phyloP scores from a whole-genome alignment of 2,797 vertebrate species.

The Telmatherina bonti region DNA sequence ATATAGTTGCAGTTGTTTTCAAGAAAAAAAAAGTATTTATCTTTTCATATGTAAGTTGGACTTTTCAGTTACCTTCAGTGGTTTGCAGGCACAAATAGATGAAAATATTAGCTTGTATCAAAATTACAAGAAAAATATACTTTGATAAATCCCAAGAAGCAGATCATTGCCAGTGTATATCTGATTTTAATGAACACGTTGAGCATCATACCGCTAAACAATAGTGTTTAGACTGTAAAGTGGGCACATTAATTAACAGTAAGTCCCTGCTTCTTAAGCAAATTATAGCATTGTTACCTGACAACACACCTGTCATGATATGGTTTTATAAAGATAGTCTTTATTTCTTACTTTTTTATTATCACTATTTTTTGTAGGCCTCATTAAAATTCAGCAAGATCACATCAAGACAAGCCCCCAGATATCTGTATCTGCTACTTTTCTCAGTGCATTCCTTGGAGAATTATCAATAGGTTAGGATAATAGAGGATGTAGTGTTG shows the following conservation, averaged over 20 bases:
- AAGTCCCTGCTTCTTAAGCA: not conserved
- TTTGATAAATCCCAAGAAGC: not conserved
- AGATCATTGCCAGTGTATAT: not conserved
- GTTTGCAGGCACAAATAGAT: not conserved
- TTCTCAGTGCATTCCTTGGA: not conserved
- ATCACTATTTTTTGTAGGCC: not conserved
- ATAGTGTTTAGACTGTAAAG: not conserved
- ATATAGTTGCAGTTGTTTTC: too few species aligned
- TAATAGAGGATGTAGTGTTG: not conserved
- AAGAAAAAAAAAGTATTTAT: not conserved
- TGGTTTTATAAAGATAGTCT: not conserved
- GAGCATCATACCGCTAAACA: conserved; percentile 1
- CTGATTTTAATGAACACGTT: not conserved
- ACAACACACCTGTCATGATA: not conserved
- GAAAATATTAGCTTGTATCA: not conserved
- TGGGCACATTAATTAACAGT: not conserved
- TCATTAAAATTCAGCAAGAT: not conserved
- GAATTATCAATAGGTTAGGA: not conserved
- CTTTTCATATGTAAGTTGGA: not conserved
- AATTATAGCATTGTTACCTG: conserved; percentile 14
- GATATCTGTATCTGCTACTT: not conserved
- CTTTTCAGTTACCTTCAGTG: not conserved
- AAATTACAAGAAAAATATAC: not conserved
- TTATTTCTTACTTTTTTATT: not conserved
- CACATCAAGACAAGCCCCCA: not conserved